Evolutionary conservation across 2,113 vertebrate genomes (phyloP), one percentile per base, ranked within the genome.

Genomic region (Syngnathus scovelli): DNA sequence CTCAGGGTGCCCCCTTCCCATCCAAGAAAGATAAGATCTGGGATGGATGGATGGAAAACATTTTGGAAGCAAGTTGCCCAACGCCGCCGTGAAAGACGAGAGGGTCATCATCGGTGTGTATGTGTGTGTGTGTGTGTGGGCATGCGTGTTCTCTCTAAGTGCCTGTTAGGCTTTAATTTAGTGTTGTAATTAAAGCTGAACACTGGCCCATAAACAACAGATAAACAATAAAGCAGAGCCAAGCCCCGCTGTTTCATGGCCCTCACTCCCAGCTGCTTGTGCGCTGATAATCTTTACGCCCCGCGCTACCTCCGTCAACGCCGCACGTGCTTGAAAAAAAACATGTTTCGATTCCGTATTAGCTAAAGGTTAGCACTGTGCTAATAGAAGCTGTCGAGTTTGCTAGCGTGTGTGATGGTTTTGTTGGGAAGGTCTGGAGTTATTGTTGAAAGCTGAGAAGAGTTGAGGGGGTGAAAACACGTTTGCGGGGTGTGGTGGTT

Each of bases 101-200:
- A 61, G 12, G 54, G 38, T 43, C 60, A 61, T 61, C 60, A 60
- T 38, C 18, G 16, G 18, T 38, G 58, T 60, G 54, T 33, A 83
- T 82, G n/a, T n/a, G 75, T 83, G 77, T 27, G 27, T 33, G 27
- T 78, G 73, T 84, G 70, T 77, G 49, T 66, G 71, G 91, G 62
- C 52, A 68, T 69, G 78, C 67, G 76, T 76, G 90, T 92, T 95
- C 90, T 92, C 93, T 95, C 93, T 88, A 92, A 93, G 92, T 94
- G 94, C 94, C 94, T 95, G 94, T 98, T 98, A 95, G 92, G 94
- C 92, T 95, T 97, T 97, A 98, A 98, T 98, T 98, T 98, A 98
- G 94, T 93, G 93, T 93, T 92, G 94, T 95, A 98, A 98, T 98
- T 98, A 98, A 96, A 96, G 92, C 93, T 94, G 93, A 96, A 98